These are phyloP conservation scores for Sturnus vulgaris DNA, from an alignment of 2,113 vertebrate species.

Conservation along the genomic window DNA sequence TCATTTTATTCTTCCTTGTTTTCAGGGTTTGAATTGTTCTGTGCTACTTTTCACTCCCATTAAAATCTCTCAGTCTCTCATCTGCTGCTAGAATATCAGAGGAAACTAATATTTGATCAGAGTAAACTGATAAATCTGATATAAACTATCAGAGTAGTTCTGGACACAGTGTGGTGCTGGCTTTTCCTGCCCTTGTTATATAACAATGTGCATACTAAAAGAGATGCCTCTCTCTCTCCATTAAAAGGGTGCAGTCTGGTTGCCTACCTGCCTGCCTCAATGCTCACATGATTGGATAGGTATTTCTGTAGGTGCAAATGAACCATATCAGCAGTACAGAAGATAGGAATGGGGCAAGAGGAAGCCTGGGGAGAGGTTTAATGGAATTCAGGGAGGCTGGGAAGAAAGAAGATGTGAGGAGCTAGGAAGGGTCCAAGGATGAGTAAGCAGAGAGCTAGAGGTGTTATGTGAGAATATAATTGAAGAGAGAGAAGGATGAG, in stretches of 20 bases:
- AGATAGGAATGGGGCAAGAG: neutral
- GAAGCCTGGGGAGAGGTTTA: neutral
- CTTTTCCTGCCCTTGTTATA: neutral
- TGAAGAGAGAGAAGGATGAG: neutral
- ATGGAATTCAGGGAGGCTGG: neutral
- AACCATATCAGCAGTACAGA: neutral
- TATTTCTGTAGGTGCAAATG: neutral
- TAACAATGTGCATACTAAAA: neutral
- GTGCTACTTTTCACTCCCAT: neutral
- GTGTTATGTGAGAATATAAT: neutral
- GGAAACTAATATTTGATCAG: neutral
- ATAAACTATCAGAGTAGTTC: neutral
- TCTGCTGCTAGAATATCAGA: neutral
- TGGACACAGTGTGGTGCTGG: neutral
- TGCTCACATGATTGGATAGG: neutral
- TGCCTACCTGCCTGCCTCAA: neutral
- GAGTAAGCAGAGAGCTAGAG: neutral
- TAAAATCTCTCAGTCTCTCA: neutral
- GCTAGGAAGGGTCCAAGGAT: neutral
- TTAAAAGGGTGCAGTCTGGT: neutral
- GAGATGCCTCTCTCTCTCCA: neutral
- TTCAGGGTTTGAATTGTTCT: neutral
- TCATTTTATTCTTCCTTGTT: neutral
- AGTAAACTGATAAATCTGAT: neutral
- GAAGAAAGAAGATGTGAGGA: neutral